Base-by-base conservation (phyloP, 2,888 invertebrate genomes). In the Neoitamus cyanurus region DNA sequence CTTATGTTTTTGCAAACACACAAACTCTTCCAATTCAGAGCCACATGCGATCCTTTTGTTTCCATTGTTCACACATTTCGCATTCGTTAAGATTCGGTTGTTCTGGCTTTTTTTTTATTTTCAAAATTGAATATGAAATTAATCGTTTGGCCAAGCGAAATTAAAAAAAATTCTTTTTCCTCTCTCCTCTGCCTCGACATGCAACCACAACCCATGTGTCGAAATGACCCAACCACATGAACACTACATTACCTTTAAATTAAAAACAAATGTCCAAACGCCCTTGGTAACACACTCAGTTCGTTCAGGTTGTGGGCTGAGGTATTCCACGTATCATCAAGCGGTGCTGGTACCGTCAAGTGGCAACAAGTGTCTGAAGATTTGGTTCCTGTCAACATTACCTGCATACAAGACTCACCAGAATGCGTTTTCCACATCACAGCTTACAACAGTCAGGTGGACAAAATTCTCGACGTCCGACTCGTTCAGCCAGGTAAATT, bases 341-440 rank as follows among this genome's bases (percentile, higher is more conserved):
- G 96, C 89, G 97, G 97, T 87, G 96, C 96, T 87, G 97, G 97
- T 89, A 96, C 96, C 70, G 97, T 98, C 87, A 98, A 97, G 93
- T 99, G 99, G 98, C 97, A 98, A 93, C 97, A 98, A 92, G 97
- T 99, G 88, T 98, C 98, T 87, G 98, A 98, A 92, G 99, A 99
- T 92, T 94, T 99, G 92, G 99, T 99, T 88, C 99, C 99, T 84
- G 98, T 99, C 88, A 98, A 98, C 93, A 98, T 99, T 92, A 97
- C 98, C 88, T 98, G 98, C 93, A 96, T 98, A 90, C 97, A 98
- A 93, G 98, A 98, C 92, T 96, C 97, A 87, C 98, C 98, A 80
- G 97, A 97, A 92, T 97, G 97, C 92, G 96, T 98, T 91, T 99
- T 98, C 92, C 99, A 99, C 93, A 97, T 99, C 93, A 98, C 98